A percentile compares a stretch with the other conserved stretches of the same genome.
Conservation (phyloP, 2,888 invertebrate genomes). For the Endotricha flammealis region DNA sequence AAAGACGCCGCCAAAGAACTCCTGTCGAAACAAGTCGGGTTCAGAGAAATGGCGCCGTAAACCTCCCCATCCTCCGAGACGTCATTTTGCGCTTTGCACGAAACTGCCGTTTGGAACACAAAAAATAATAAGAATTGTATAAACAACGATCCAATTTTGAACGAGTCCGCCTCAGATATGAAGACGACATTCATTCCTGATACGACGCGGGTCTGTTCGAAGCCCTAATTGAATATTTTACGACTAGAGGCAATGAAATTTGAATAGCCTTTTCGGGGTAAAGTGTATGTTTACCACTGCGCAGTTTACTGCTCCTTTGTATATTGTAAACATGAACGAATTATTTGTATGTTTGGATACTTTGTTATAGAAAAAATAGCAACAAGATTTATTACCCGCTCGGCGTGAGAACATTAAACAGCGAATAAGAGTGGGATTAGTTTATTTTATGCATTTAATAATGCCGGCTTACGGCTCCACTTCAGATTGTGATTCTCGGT, state of each 20-base stretch:
- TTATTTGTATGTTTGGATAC: not conserved
- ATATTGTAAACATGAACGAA: conserved; percentile 8
- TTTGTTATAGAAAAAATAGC: not conserved
- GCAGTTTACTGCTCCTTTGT: conserved; percentile 11
- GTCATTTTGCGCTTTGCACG: conserved; percentile 59
- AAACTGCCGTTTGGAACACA: conserved; percentile 49
- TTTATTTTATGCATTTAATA: conserved; percentile 43
- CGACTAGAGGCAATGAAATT: conserved; percentile 22
- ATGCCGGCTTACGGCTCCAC: conserved; percentile 32
- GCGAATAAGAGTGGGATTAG: conserved; percentile 19
- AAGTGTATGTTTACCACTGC: conserved; percentile 10
- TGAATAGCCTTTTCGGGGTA: conserved; percentile 20
- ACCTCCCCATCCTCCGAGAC: conserved; percentile 66
- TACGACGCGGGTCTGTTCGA: conserved; percentile 5
- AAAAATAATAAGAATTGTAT: conserved; percentile 46
- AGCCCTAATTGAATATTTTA: conserved; percentile 25
- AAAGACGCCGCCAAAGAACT: conserved; percentile 74
- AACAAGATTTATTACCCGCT: not conserved
- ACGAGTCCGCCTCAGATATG: conserved; percentile 7
- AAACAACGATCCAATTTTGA: conserved; percentile 12
- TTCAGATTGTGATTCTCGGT: conserved; percentile 48
- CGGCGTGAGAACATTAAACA: conserved; percentile 9
- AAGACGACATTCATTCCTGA: conserved; percentile 8
- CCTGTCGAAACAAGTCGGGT: conserved; percentile 70
- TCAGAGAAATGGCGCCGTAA: conserved; percentile 70